These are phyloP conservation scores for Thecocarcelia acutangulata DNA, from an alignment of 2,888 invertebrate genomes.

Conservation along the genomic window DNA sequence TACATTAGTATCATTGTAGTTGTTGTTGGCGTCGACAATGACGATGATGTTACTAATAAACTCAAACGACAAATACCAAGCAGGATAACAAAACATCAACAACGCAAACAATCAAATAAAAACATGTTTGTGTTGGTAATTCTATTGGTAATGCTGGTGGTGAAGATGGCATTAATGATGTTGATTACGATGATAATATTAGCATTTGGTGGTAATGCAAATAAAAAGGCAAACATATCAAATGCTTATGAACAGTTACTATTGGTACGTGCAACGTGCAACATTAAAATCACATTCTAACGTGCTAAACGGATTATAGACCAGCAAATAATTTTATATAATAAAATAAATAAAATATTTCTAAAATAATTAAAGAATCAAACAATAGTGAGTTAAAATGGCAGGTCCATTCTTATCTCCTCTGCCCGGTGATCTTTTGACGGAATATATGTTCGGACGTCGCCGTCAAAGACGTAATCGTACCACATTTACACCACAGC, in stretches of 20 bases:
- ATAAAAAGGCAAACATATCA: slow-evolving; percentile 69
- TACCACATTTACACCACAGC: slow-evolving; percentile 96
- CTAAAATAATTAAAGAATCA: slow-evolving; percentile 1
- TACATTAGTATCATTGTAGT: slow-evolving; percentile 41
- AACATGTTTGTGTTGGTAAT: slow-evolving; percentile 22
- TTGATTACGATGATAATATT: slow-evolving; percentile 61
- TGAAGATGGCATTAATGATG: slow-evolving; percentile 12
- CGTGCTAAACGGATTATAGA: slow-evolving; percentile 22
- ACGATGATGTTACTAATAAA: slow-evolving; percentile 67
- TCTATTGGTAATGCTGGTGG: not conserved
- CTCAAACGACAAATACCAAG: slow-evolving; percentile 59
- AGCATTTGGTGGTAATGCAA: slow-evolving; percentile 68
- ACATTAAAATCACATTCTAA: slow-evolving; percentile 34
- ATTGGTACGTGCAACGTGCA: slow-evolving; percentile 66
- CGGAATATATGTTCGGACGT: slow-evolving; percentile 96
- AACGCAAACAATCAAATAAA: slow-evolving; percentile 55
- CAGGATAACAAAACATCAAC: slow-evolving; percentile 56
- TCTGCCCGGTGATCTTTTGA: slow-evolving; percentile 92
- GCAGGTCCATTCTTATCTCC: slow-evolving; percentile 93
- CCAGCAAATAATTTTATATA: not conserved
- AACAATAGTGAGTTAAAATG: slow-evolving; percentile 82
- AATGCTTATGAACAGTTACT: slow-evolving; percentile 71
- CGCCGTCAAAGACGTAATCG: slow-evolving; percentile 93
- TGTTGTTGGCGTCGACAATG: slow-evolving; percentile 20
- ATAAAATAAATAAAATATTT: not conserved